Evolutionary conservation across 2,797 vertebrate genomes (phyloP), one percentile per base, ranked within the genome.

Genomic region (Monodelphis domestica): DNA sequence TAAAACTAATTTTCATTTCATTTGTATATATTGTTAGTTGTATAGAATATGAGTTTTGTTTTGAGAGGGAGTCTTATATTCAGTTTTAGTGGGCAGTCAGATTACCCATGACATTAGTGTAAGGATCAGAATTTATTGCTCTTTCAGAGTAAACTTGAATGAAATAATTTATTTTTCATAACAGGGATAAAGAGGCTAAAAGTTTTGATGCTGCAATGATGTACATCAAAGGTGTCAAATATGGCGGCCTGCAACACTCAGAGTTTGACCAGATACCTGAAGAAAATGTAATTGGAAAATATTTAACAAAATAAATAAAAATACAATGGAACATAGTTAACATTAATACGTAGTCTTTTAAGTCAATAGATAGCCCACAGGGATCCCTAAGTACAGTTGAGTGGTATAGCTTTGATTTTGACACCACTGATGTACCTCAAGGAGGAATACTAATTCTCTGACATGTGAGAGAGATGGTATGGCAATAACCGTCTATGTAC

Each of bases 401-500:
- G 21, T 45, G 38, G 38, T 38, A 78, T 9, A 24, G 45, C 21
- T 78, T 70, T 38, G 59, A n/a, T 28, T 70, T 38, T n/a, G 59
- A 70, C 33, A 70, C 12, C 59, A 63, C 38, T 45, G 38, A 78
- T 24, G 38, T 78, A 29, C 21, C 24, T 10, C 21, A 10, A 50
- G 70, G 24, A 84, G 17, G 21, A 45, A 84, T 45, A 45, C 70
- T 84, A 50, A 45, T 45, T 84, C 38, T 78, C 52, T 53, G 90
- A 59, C 56, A 89, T 94, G 88, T 54, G 0, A 10, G n/a, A 10
- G n/a, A 63, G 53, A 57, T 91, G n/a, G 10, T 91, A 89, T 94
- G 29, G 56, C 53, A 88, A n/a, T 90, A 88, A 54, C 91, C 33
- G 10, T 91, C 95, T 95, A 63, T 89, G 54, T 87, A 70, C 30